A percentile compares a stretch with the other conserved stretches of the same genome.
Evolutionary conservation across 1,140 invertebrate genomes (phyloP).

Genomic region (Kradibia gibbosae): DNA sequence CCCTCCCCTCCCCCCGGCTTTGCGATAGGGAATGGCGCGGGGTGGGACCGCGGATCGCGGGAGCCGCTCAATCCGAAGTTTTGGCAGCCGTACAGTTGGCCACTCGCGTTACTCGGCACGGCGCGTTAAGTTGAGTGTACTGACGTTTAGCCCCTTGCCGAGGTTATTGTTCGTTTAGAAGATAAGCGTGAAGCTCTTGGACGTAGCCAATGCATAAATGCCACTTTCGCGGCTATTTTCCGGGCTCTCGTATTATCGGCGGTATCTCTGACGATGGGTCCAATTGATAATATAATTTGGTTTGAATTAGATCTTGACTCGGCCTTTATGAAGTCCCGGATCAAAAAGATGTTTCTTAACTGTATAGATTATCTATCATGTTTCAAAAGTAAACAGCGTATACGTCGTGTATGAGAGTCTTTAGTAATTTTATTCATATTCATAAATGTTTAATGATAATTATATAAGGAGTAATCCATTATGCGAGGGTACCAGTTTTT

Average conservation of each 20-base stretch:
- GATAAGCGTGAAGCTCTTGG: not conserved
- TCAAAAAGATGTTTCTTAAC: not conserved
- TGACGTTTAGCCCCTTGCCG: conserved; percentile 5
- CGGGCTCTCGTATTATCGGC: too few species aligned
- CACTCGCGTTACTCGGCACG: conserved; percentile 14
- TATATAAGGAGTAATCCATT: not conserved
- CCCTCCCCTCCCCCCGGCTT: too few species aligned
- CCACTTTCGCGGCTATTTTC: too few species aligned
- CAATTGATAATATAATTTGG: too few species aligned
- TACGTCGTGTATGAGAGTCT: not conserved
- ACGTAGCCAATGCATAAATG: too few species aligned
- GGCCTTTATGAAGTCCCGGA: too few species aligned
- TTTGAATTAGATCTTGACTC: too few species aligned
- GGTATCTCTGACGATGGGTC: too few species aligned
- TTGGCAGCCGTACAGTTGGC: conserved; percentile 64
- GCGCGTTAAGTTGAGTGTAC: not conserved
- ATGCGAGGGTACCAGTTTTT: not conserved
- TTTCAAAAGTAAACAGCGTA: not conserved
- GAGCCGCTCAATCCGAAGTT: not conserved
- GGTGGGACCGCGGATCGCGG: not conserved
- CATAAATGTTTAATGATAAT: not conserved
- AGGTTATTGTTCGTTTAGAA: not conserved
- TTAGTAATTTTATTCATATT: not conserved
- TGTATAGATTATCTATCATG: not conserved
- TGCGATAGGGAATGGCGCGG: not conserved